Conservation (phyloP, 2,797 vertebrate species). For the Borostomias antarcticus region DNA sequence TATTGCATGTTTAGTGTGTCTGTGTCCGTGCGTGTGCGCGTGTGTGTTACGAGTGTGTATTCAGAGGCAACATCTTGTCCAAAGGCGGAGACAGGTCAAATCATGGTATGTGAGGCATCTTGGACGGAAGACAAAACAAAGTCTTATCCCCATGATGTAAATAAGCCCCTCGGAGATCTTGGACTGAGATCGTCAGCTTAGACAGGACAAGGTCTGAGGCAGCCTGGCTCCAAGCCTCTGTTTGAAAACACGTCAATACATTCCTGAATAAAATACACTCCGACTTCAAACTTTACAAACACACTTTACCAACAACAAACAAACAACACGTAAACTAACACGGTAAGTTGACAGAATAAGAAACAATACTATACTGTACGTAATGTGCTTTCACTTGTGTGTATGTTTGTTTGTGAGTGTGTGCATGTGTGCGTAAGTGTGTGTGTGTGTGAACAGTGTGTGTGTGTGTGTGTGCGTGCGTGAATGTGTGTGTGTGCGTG, state of each 20-base stretch:
- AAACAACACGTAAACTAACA: background rate
- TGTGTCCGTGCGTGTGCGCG: background rate
- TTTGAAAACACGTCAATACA: background rate
- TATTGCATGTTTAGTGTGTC: conserved; percentile 23
- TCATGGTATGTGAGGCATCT: conserved; percentile 45
- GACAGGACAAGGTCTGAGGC: conserved; percentile 30
- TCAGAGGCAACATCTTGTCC: conserved; percentile 44
- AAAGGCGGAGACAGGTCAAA: conserved; percentile 30
- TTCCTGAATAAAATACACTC: too few species aligned
- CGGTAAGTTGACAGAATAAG: background rate
- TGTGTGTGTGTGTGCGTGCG: background rate
- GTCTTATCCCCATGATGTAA: conserved; percentile 37
- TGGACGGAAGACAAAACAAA: conserved; percentile 61
- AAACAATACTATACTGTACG: background rate
- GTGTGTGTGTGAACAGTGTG: background rate
- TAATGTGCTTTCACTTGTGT: background rate
- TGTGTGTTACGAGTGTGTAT: conserved; percentile 19
- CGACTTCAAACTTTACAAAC: background rate
- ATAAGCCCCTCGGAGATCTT: conserved; percentile 35
- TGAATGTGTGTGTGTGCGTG: background rate
- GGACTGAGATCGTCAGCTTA: conserved; percentile 41
- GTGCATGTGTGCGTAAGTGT: background rate
- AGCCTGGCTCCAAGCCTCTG: background rate
- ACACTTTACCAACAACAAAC: background rate
- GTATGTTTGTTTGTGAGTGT: background rate